Conservation (phyloP, 2,888 invertebrate genomes). For the Drosophila koepferae region DNA sequence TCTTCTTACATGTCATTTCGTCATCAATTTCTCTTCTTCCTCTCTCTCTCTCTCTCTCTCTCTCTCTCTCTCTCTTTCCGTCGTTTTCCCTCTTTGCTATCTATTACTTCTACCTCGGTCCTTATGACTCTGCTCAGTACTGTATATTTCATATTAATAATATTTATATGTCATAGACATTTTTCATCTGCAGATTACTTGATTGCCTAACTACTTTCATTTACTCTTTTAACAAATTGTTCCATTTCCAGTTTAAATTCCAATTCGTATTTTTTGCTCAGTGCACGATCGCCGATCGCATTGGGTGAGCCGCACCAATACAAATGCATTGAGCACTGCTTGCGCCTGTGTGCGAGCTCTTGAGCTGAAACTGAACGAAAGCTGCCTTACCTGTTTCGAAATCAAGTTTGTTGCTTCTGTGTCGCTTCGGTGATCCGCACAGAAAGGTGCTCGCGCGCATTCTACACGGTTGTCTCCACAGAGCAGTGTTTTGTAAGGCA, state of each 20-base stretch:
- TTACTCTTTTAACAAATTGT: neutral
- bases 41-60: neutral
- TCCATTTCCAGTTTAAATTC: too few species aligned
- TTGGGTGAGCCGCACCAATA: constrained; percentile 58
- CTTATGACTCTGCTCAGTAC: neutral
- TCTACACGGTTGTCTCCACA: constrained; percentile 69
- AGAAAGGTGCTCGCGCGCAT: constrained; percentile 80
- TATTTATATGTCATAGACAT: too few species aligned
- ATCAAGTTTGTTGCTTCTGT: constrained; percentile 80
- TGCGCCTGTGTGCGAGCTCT: constrained; percentile 52
- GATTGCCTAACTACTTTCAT: neutral
- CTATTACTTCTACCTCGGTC: neutral
- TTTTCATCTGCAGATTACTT: neutral
- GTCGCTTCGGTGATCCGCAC: constrained; percentile 79
- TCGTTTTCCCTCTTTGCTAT: neutral
- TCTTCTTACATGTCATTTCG: too few species aligned
- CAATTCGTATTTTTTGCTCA: constrained; percentile 22
- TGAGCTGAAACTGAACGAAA: constrained; percentile 73
- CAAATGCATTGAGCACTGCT: constrained; percentile 11
- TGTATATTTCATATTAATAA: neutral
- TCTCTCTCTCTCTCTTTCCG: neutral
- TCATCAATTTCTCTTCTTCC: neutral
- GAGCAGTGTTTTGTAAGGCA: constrained; percentile 48
- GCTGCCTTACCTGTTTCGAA: constrained; percentile 77
- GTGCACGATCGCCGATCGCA: constrained; percentile 63